Conservation (phyloP, 2,113 vertebrate species). For the Protobothrops mucrosquamatus region DNA sequence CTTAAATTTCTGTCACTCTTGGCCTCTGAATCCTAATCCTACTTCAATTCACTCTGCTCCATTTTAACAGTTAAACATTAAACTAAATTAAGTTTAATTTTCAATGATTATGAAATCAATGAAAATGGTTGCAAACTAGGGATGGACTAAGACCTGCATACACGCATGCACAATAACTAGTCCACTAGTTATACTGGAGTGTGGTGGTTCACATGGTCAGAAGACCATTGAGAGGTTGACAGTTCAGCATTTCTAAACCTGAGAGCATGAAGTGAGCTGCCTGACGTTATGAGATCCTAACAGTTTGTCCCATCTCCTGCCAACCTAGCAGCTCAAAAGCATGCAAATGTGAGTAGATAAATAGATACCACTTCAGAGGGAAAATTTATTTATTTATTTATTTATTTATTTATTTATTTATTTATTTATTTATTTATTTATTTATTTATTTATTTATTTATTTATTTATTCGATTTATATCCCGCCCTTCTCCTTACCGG, state of each 20-base stretch:
- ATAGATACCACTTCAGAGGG: not conserved
- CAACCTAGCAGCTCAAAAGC: not conserved
- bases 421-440: too few species aligned
- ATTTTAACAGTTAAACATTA: not conserved
- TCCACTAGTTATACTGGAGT: not conserved
- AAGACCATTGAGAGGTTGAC: not conserved
- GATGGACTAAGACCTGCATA: not conserved
- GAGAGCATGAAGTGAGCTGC: not conserved
- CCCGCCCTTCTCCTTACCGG: too few species aligned
- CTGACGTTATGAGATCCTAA: not conserved
- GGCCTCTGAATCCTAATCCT: not conserved
- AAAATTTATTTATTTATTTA: too few species aligned
- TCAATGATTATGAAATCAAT: not conserved
- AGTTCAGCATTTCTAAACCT: not conserved
- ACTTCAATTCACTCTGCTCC: not conserved
- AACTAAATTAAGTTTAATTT: not conserved
- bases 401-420: too few species aligned
- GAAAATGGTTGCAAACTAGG: not conserved
- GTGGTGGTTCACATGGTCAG: not conserved
- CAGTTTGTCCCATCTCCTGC: not conserved
- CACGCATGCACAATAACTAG: not conserved
- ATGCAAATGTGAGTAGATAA: not conserved
- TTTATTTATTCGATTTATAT: too few species aligned
- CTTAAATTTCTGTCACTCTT: not conserved
- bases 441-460: too few species aligned